Percentiles rank a stretch among this genome's conserved stretches.
Conservation (phyloP, 2,797 vertebrate genomes). For the Hydrophis major region DNA sequence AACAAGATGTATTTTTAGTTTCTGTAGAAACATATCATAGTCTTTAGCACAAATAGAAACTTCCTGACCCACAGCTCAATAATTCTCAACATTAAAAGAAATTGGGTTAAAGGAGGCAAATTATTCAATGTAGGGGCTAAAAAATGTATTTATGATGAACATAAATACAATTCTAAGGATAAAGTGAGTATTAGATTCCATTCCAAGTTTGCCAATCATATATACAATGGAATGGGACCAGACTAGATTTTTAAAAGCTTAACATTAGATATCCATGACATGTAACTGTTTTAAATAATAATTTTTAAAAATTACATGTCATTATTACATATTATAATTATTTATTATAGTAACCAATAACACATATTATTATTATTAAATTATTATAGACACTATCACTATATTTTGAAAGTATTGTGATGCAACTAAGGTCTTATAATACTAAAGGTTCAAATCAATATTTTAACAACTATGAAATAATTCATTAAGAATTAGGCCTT, state of each 20-base stretch:
- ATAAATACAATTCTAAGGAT: neutral
- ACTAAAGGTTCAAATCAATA: neutral
- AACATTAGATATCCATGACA: neutral
- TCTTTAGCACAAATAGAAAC: constrained; percentile 27
- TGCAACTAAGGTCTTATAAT: neutral
- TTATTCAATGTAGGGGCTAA: neutral
- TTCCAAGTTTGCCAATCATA: neutral
- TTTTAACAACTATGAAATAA: neutral
- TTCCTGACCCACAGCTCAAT: constrained; percentile 5
- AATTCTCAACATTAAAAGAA: neutral
- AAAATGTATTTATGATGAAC: neutral
- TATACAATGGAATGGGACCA: neutral
- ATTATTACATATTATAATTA: neutral
- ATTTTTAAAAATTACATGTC: too few species aligned
- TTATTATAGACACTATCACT: neutral
- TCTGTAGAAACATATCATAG: constrained; percentile 37
- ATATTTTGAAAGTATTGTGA: constrained; percentile 36
- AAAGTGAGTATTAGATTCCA: neutral
- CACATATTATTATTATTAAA: neutral
- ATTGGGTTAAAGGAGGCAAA: neutral
- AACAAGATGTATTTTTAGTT: constrained; percentile 62
- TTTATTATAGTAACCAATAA: neutral
- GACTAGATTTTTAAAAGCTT: neutral
- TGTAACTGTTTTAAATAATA: neutral
- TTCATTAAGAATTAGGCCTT: neutral